These are phyloP conservation scores for Strix occidentalis DNA, from an alignment of 2,797 vertebrate genomes.

Conservation along the genomic window DNA sequence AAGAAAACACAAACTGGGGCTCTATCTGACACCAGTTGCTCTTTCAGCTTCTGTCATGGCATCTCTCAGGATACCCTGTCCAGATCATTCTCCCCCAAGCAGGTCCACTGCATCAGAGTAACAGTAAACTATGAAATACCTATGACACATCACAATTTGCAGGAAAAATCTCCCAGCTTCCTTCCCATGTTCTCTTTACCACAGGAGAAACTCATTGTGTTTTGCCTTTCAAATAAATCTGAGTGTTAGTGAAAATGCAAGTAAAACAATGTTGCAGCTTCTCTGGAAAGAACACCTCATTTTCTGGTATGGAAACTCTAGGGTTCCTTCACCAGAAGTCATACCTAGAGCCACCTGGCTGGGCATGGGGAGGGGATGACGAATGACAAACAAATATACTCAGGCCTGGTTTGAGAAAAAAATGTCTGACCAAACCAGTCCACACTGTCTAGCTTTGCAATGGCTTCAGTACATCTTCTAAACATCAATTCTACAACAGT, in stretches of 20 bases:
- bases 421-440: background rate
- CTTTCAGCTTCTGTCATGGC: background rate
- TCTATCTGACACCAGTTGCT: background rate
- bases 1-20: background rate
- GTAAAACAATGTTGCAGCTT: background rate
- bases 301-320: background rate
- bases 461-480: background rate
- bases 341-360: background rate
- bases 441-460: rapidly evolving
- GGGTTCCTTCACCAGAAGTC: background rate
- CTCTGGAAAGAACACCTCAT: background rate
- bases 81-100: background rate
- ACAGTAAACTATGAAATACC: background rate
- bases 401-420: background rate
- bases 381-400: background rate
- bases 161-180: background rate
- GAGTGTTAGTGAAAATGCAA: background rate
- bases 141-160: background rate
- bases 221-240: background rate
- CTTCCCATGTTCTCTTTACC: background rate
- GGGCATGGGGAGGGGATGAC: rapidly evolving
- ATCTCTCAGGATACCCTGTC: background rate
- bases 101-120: background rate
- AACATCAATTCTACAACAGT: background rate
- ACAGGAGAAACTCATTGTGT: background rate